These are phyloP conservation scores for Malaclemys terrapin DNA, from an alignment of 2,113 vertebrate species.

Conservation along the genomic window DNA sequence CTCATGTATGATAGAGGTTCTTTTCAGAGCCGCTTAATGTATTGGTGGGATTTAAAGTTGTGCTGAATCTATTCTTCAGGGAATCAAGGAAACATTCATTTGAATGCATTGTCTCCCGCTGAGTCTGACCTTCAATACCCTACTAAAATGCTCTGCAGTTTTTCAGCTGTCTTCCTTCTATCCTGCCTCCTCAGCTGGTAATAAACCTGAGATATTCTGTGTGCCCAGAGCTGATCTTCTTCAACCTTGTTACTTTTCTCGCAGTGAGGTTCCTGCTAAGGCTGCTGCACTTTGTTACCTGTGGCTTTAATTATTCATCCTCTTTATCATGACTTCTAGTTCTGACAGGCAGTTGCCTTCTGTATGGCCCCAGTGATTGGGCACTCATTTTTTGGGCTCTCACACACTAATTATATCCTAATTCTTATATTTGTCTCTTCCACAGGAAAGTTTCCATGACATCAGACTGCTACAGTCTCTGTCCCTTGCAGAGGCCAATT, in stretches of 20 bases:
- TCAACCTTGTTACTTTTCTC: not conserved
- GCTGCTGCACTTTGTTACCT: not conserved
- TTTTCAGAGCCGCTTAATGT: constrained; percentile 28
- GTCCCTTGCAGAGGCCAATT: not conserved
- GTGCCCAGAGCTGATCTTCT: not conserved
- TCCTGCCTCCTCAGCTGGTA: constrained; percentile 11
- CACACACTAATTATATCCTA: constrained; percentile 30
- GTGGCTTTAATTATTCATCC: not conserved
- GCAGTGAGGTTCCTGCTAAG: constrained; percentile 4
- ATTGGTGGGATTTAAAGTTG: constrained; percentile 56
- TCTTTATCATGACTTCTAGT: not conserved
- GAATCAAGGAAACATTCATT: constrained; percentile 53
- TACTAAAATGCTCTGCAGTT: not conserved
- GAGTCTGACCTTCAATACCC: constrained; percentile 58
- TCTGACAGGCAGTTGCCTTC: constrained; percentile 19
- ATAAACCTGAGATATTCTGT: constrained; percentile 28
- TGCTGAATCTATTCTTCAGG: constrained; percentile 57
- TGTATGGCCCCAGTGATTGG: constrained; percentile 13
- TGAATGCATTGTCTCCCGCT: constrained; percentile 55
- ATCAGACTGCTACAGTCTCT: not conserved
- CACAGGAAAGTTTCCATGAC: not conserved
- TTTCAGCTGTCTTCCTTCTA: constrained; percentile 18
- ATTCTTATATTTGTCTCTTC: not conserved
- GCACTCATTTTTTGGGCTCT: not conserved
- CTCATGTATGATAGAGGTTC: not conserved